Evolutionary conservation across 2,888 invertebrate species (phyloP).

Genomic region (Parthenolecanium corni): DNA sequence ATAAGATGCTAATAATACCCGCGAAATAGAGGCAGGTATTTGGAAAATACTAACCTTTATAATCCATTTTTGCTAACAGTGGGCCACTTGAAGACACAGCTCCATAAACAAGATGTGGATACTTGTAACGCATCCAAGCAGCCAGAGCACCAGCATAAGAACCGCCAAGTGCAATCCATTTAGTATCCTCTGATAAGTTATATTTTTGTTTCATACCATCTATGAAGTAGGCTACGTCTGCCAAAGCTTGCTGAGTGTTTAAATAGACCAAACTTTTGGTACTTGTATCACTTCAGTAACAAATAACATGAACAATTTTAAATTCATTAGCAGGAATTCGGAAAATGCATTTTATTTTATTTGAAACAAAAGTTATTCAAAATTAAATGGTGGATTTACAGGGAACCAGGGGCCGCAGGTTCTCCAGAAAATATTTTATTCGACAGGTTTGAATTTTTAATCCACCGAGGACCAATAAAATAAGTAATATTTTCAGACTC

Average conservation of each 20-base stretch:
- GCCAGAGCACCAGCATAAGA: conserved; percentile 88
- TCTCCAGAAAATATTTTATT: too few relatives aligned
- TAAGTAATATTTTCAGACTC: too few relatives aligned
- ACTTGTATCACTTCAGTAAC: conserved; percentile 55
- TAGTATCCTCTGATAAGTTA: conserved; percentile 47
- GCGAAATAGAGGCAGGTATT: too few relatives aligned
- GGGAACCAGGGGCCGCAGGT: too few relatives aligned
- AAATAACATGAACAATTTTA: background rate
- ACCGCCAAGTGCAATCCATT: conserved; percentile 92
- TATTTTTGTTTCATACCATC: conserved; percentile 53
- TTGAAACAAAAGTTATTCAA: too few relatives aligned
- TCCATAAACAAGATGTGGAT: conserved; percentile 74
- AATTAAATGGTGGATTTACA: too few relatives aligned
- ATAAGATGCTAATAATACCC: too few relatives aligned
- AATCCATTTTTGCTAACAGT: conserved; percentile 70
- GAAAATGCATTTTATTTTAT: background rate
- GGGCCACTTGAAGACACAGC: conserved; percentile 86
- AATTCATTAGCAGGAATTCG: background rate
- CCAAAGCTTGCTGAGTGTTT: conserved; percentile 67
- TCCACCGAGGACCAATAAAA: too few relatives aligned
- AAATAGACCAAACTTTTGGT: conserved; percentile 67
- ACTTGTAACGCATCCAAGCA: conserved; percentile 80
- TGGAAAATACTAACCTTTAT: conserved; percentile 58
- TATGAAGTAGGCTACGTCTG: conserved; percentile 78
- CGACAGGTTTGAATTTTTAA: too few relatives aligned